Conservation (phyloP, 2,113 vertebrate genomes). For the Lota lota region DNA sequence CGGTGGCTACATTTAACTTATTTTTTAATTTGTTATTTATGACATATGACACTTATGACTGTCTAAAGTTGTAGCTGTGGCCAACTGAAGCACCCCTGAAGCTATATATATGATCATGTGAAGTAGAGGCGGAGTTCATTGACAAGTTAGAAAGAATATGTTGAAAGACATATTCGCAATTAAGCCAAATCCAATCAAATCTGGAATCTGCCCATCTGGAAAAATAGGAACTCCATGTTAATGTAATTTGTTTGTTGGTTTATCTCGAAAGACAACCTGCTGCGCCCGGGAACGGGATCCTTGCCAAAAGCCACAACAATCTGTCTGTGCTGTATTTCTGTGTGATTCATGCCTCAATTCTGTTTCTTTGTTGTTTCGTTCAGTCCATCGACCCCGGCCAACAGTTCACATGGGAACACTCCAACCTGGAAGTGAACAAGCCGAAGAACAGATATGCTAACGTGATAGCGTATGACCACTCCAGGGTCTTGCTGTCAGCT, state of each 20-base stretch:
- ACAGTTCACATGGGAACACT: conserved; percentile 98
- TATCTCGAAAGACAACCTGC: too few relatives aligned
- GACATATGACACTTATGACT: too few relatives aligned
- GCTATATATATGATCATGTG: too few relatives aligned
- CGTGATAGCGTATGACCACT: conserved; percentile 98
- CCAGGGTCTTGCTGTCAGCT: conserved; percentile 90
- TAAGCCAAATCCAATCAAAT: neutral
- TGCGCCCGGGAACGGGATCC: too few relatives aligned
- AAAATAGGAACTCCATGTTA: neutral
- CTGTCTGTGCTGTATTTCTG: too few relatives aligned
- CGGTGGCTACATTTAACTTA: too few relatives aligned
- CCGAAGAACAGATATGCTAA: conserved; percentile 99
- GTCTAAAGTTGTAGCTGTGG: too few relatives aligned
- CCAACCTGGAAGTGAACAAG: conserved; percentile 98
- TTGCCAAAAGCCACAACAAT: too few relatives aligned
- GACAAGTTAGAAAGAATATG: neutral
- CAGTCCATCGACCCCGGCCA: conserved; percentile 97
- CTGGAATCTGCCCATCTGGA: neutral
- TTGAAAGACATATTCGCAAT: neutral
- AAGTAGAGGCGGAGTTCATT: neutral
- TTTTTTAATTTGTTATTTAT: too few relatives aligned
- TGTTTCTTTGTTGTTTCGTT: conserved; percentile 65
- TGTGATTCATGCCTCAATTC: neutral
- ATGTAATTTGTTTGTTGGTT: neutral
- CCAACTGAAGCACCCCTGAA: too few relatives aligned